A percentile compares a stretch with the other conserved stretches of the same genome.
These are phyloP conservation scores for Pygoscelis antarcticus DNA, from an alignment of 2,113 vertebrate genomes.

Conservation along the genomic window DNA sequence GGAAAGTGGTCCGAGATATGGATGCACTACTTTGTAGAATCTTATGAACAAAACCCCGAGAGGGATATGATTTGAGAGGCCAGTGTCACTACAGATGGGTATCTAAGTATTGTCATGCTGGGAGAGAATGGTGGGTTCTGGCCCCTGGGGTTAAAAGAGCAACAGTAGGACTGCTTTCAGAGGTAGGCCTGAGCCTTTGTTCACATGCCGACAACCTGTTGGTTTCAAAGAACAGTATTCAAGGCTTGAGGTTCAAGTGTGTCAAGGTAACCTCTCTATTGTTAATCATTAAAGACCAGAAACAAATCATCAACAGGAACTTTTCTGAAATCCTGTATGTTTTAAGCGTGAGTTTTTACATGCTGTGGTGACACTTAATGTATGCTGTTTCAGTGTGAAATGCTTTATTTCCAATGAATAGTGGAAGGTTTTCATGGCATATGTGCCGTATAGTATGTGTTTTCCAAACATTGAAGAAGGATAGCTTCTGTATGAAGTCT, in stretches of 20 bases:
- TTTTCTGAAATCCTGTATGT: background rate
- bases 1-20: background rate
- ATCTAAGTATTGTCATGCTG: background rate
- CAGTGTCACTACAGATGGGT: background rate
- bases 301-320: background rate
- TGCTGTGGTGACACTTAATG: background rate
- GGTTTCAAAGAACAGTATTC: background rate
- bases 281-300: background rate
- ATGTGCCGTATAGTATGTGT: background rate
- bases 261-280: background rate
- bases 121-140: background rate
- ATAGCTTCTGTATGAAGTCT: background rate
- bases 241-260: background rate
- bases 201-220: background rate
- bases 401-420: background rate
- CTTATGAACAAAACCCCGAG: rapidly evolving
- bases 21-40: background rate
- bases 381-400: background rate
- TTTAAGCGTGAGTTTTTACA: background rate
- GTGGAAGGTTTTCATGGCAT: background rate
- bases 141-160: background rate
- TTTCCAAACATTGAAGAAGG: background rate
- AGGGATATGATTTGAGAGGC: background rate
- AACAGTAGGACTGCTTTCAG: background rate
- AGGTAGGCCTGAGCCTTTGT: background rate